Conservation (phyloP, 2,888 invertebrate genomes). For the Calliphora vomitoria region DNA sequence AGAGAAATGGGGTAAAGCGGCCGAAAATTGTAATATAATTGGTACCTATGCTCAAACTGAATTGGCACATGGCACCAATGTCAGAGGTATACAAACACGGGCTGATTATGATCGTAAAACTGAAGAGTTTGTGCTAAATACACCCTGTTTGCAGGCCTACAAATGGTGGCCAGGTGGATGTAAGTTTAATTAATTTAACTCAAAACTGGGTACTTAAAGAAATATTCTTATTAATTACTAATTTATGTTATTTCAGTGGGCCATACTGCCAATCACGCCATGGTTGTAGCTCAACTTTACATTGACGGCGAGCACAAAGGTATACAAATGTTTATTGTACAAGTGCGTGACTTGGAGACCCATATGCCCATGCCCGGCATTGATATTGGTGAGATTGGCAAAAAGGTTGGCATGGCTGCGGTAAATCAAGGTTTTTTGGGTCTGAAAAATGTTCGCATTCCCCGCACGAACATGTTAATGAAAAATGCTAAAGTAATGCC, state of each 20-base stretch:
- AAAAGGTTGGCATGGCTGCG: slow-evolving; percentile 94
- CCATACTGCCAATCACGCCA: slow-evolving; percentile 94
- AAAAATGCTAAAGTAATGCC: slow-evolving; percentile 95
- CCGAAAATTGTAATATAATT: slow-evolving; percentile 91
- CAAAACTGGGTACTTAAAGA: no score
- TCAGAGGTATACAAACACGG: slow-evolving; percentile 94
- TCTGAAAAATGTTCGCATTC: slow-evolving; percentile 93
- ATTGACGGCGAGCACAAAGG: slow-evolving; percentile 92
- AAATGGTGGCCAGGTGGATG: slow-evolving; percentile 98
- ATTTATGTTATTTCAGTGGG: slow-evolving; percentile 87
- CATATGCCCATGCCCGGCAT: slow-evolving; percentile 94
- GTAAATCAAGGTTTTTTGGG: slow-evolving; percentile 96
- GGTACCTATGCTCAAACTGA: slow-evolving; percentile 98
- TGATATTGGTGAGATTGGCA: slow-evolving; percentile 96
- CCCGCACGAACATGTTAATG: slow-evolving; percentile 95
- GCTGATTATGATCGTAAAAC: slow-evolving; percentile 90
- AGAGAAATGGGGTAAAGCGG: slow-evolving; percentile 92
- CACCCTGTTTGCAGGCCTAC: slow-evolving; percentile 93
- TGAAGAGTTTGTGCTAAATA: slow-evolving; percentile 93
- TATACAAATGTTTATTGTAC: slow-evolving; percentile 96
- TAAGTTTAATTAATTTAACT: slow-evolving; percentile 85
- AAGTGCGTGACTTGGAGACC: slow-evolving; percentile 93
- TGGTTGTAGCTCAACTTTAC: slow-evolving; percentile 95
- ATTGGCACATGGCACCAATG: slow-evolving; percentile 96
- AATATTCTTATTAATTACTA: no score